Evolutionary conservation across 92 coral and sea anemone species (phyloP), one percentile per base, ranked within the genome.

Genomic region (Micromussa lordhowensis): DNA sequence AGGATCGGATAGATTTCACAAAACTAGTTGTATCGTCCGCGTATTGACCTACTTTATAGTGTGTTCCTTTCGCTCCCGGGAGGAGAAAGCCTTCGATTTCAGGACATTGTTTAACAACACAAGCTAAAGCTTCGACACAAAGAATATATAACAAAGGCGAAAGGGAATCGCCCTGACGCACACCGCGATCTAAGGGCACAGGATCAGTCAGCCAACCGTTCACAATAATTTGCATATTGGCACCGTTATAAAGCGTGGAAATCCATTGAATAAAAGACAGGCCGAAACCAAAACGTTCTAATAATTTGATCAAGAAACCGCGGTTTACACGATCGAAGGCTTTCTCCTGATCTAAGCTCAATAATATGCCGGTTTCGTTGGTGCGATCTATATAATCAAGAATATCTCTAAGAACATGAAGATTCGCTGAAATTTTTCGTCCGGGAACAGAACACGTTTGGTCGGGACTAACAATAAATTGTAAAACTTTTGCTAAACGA

Each of bases 271-370:
- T 1, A 10, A 85, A 73, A 14, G 64, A 44, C 1, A 75, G 75
- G 2, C 89, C 89, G 26, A 86, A 86, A 6, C 80, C 72, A 38
- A 86, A 54, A 14, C 30, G 36, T 0, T 34, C 14, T 1, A 77
- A 22, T 0, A 78, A 40, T 7, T 57, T 30, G 0, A 32, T 21
- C 15, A 86, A 14, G 10, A 86, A 86, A 0, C 63, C 13, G 68
- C 86, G 71, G 6, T 87, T 75, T 0, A 89, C 92, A 1, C 82
- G 30, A 77, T 89, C 92, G 7, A 89, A 89, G 59, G 92, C 92
- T 34, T 89, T 88, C 76, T 88, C 91, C 63, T 88, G 83, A 44
- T 82, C 88, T 0, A 88, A 28, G 13, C 81, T 81, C 0, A 78
- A 40, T 26, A 88, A 30, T 1, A 88, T 75, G 14, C 88, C 88